phyloP scores from a whole-genome alignment of 2,888 invertebrate genomes.

The Balanococcus diminutus region DNA sequence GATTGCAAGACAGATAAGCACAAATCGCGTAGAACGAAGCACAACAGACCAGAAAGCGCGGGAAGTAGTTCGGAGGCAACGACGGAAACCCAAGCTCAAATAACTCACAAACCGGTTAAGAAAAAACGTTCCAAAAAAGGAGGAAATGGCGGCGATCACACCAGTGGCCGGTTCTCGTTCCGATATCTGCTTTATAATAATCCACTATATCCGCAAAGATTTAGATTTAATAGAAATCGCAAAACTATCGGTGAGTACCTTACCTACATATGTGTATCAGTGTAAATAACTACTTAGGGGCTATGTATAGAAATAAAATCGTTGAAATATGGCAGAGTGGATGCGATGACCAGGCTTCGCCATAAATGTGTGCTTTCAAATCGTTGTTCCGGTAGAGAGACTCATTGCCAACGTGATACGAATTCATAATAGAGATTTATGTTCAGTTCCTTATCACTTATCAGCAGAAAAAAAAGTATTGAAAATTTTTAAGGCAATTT shows the following conservation, averaged over 20 bases:
- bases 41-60: constrained; percentile 29
- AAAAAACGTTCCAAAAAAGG: constrained; percentile 52
- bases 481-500: background rate
- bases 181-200: constrained; percentile 50
- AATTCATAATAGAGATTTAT: background rate
- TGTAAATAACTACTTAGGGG: background rate
- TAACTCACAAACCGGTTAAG: constrained; percentile 40
- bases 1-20: constrained; percentile 46
- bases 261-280: background rate
- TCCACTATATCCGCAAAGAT: constrained; percentile 52
- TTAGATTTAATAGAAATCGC: constrained; percentile 48
- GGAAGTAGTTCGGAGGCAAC: constrained; percentile 33
- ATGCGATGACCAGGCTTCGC: background rate
- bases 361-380: background rate
- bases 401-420: background rate
- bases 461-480: too few relatives aligned
- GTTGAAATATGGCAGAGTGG: background rate
- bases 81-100: constrained; percentile 23
- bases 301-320: too few relatives aligned
- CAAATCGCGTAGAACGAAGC: constrained; percentile 45
- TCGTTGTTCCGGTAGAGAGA: background rate
- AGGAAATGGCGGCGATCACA: constrained; percentile 35
- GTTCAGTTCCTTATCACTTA: too few relatives aligned
- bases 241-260: constrained; percentile 27
- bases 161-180: constrained; percentile 48